Evolutionary conservation across 2,888 invertebrate species (phyloP), one percentile per base, ranked within the genome.

Genomic region (Cremastobaeus sp.): DNA sequence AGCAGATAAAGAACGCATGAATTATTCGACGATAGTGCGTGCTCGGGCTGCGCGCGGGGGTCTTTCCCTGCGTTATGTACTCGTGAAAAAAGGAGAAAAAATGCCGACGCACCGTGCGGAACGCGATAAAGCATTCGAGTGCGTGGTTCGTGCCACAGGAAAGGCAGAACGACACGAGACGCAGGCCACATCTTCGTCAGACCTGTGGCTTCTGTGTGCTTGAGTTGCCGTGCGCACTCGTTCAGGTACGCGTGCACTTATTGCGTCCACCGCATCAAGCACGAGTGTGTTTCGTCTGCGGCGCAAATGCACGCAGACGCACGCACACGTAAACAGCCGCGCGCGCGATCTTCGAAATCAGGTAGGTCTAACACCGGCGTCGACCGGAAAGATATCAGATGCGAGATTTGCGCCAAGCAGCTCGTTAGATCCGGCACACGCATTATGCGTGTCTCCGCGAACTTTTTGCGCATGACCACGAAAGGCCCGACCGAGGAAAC

Each of bases 391-490:
- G 62, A 62, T 50, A 75, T 75, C 74, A 76, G 78, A 81, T 81
- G 80, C 76, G 80, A 82, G 84, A 84, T 84, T 82, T 68, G 81
- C 79, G 76, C 79, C 70, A 80, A 79, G 77, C 74, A 69, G 82
- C 83, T 85, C 81, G 82, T 86, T 85, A 86, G 86, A 86, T 86
- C 77, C 83, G 84, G 85, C 85, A 85, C 78, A 84, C 82, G 84
- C 85, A 85, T 77, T 66, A 78, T 83, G 84, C 86, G 85, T 86
- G 85, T 86, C 83, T 85, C 85, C 86, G 81, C 80, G 71, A 77
- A 76, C 72, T 66, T 74, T 20, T 14, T 12, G 41, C 18, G 30
- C 28, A 30, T 14, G 37, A 17, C 20, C 25, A 39, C 14, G 15
- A 34, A 37, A n/a, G 11, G 18, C 30, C 9, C 11, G 37, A 34